A percentile compares a stretch with the other conserved stretches of the same genome.
Evolutionary conservation across 2,113 vertebrate genomes (phyloP).

Genomic region (Paraplagusia blochii): DNA sequence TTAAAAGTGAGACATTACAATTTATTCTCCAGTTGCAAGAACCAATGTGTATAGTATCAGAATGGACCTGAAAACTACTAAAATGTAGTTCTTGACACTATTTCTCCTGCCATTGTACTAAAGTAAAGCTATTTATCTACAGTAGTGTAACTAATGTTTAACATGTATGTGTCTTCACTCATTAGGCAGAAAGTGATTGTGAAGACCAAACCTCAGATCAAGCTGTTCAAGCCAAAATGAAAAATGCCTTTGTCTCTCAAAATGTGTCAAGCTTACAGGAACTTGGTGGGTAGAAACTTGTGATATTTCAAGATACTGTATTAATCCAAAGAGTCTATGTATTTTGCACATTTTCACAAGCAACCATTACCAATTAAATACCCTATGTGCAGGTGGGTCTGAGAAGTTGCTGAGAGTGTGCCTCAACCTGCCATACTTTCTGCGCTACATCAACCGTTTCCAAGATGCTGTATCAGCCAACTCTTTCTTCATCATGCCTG

Average conservation of each 20-base stretch:
- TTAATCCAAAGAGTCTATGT: background rate
- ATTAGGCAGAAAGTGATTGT: slow-evolving; percentile 85
- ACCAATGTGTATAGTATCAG: too few relatives aligned
- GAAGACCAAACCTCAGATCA: slow-evolving; percentile 91
- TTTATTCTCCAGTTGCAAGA: too few relatives aligned
- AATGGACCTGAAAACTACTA: too few relatives aligned
- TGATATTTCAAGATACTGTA: background rate
- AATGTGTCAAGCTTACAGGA: slow-evolving; percentile 98
- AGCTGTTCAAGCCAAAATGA: slow-evolving; percentile 88
- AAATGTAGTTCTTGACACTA: too few relatives aligned
- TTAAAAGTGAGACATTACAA: too few relatives aligned
- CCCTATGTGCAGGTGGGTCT: slow-evolving; percentile 82
- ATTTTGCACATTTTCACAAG: background rate
- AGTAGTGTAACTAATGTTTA: background rate
- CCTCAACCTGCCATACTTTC: slow-evolving; percentile 95
- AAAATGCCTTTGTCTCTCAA: slow-evolving; percentile 95
- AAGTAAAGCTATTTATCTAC: too few relatives aligned
- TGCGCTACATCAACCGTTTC: slow-evolving; percentile 98
- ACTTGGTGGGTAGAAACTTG: slow-evolving; percentile 80
- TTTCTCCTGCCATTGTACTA: too few relatives aligned
- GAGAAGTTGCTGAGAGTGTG: slow-evolving; percentile 96
- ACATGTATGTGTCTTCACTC: background rate
- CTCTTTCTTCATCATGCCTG: slow-evolving; percentile 99
- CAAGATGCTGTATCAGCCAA: slow-evolving; percentile 97
- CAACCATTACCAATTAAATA: background rate